Base-by-base conservation (phyloP, 2,797 vertebrate genomes). In the Sebastiscus tertius region DNA sequence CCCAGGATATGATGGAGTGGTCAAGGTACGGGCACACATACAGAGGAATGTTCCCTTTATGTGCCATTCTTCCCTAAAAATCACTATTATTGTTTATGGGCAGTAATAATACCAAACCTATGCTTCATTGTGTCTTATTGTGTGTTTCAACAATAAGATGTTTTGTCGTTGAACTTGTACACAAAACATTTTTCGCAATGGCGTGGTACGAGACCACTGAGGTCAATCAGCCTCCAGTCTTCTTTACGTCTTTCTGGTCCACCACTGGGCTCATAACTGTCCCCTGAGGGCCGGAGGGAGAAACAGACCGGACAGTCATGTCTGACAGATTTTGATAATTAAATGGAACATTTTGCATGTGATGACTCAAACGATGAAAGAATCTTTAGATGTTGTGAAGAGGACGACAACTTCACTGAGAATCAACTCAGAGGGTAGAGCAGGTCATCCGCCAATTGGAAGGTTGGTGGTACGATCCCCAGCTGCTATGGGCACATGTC, bases 1-100 rank as follows among this genome's bases (percentile, higher is more conserved):
- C 87, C 98, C 99, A 55, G 99, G 98, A 74, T 99, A 97, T 86
- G 99, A 99, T 93, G 99, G 98, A 42, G 97, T 99, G 31, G 97
- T 99, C 52, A 95, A 98, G 98, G 98, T 99, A 87, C 1, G 18
- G 0, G 2, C 52, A 67, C n/a, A 69, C 26, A 12, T 5, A 72
- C 4, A 63, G 24, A 58, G 16, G 6, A 59, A 27, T 24, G 6
- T 8, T n/a, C 39, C 13, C 16, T 26, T 18, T 60, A 46, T n/a
- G 33, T 33, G 9, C 14, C 22, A 34, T 22, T n/a, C 20, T 34
- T 55, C 2, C 13, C 8, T 61, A 22, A 10, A 11, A 49, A 9
- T 29, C 13, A 24, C 1, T 64, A 14, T 26, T 27, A n/a, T 13
- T 63, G 46, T 36, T 29, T 10, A 54, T 55, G 8, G 18, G 13